Base-by-base conservation (phyloP, 30 jellyfish, hydroid and myxozoan genomes). In the Aurelia coerulea region DNA sequence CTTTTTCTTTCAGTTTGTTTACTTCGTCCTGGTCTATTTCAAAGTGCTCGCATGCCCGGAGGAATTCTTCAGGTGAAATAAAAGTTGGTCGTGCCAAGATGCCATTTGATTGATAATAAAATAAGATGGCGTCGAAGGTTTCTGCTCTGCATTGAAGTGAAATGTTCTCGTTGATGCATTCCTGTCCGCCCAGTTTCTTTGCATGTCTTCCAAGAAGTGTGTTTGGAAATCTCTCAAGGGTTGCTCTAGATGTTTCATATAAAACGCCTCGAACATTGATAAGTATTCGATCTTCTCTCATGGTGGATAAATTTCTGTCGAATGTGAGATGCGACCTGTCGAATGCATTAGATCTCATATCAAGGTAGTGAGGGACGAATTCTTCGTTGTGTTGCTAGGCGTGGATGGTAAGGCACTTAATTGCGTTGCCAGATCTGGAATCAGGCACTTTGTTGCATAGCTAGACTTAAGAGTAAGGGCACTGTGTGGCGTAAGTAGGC, bases 101-200 rank as follows among this genome's bases (percentile, higher is more conserved):
- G 23, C 98, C 98, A 2, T 68, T 39, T 62, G 98, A 92, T 49
- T 92, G 98, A 68, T 92, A 92, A 62, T 85, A 92, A 52, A 77
- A 92, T 63, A 92, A 63, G 18, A 92, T 87, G 13, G 98, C 98
- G 31, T 86, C 98, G 83, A 92, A 92, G 5, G 86, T 54, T 14
- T 79, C 80, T 52, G 92, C 93, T 52, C 91, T 87, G 85, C 97
- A 65, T 64, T 87, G 58, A 37, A 92, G 82, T 52, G 71, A 80
- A 32, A 73, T 76, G 65, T 49, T 71, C 0, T 77, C 54, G 0
- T 83, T 50, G 3, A 17, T 29, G 10, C 16, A 37, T 29, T 90
- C 52, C 54, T 49, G 49, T 10, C 13, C 56, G 33, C 17, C 12
- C 11, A 50, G 31, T 33, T 96, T 78, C 59, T 62, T 65, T 23